These are phyloP conservation scores for Porphyrio hochstetteri DNA, from an alignment of 2,113 vertebrate genomes.

Conservation along the genomic window DNA sequence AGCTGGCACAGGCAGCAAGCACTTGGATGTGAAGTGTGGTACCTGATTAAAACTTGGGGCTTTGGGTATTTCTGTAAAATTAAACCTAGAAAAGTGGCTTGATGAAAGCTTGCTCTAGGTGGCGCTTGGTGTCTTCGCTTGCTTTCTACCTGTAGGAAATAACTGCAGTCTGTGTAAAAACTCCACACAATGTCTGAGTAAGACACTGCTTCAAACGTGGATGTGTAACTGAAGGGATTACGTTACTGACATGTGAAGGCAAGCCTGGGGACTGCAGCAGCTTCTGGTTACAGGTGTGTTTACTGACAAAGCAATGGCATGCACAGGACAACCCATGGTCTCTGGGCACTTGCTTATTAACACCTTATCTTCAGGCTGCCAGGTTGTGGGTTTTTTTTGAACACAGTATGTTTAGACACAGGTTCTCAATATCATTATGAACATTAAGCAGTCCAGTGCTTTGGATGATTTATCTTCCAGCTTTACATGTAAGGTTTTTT, in stretches of 20 bases:
- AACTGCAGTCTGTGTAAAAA: not conserved
- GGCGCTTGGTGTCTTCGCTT: not conserved
- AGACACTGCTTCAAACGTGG: fast-evolving
- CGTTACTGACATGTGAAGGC: not conserved
- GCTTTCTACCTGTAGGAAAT: not conserved
- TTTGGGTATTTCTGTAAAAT: not conserved
- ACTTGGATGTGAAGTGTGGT: fast-evolving
- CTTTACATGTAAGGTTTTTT: not conserved
- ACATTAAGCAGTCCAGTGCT: not conserved
- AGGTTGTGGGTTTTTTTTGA: not conserved
- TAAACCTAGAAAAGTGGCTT: not conserved
- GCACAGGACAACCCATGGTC: not conserved
- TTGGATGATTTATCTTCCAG: not conserved
- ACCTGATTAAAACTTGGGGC: not conserved
- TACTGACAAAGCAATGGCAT: not conserved
- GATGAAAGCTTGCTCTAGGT: not conserved
- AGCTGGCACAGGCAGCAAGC: conserved; percentile 46
- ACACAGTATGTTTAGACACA: not conserved
- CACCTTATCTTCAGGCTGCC: not conserved
- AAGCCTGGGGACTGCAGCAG: not conserved
- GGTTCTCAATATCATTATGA: not conserved
- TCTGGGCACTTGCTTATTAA: not conserved
- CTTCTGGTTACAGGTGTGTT: not conserved
- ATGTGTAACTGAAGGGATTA: not conserved
- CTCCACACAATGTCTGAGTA: no score